Percentiles rank a stretch among this genome's conserved stretches.
Evolutionary conservation across 2,113 vertebrate species (phyloP).

Genomic region (Apteryx mantelli): DNA sequence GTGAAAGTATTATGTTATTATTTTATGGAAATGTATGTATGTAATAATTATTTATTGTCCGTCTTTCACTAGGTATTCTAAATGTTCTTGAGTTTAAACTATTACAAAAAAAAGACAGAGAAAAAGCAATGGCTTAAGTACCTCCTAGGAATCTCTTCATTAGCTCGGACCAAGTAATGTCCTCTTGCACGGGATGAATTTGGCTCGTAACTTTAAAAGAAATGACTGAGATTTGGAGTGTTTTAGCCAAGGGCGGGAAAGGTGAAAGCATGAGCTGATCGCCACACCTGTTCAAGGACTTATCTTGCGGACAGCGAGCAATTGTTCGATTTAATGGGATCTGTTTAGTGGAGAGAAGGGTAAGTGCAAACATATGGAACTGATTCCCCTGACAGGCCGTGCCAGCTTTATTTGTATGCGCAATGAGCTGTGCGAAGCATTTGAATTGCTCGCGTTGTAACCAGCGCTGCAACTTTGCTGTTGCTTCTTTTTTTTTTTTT

Average conservation of each 20-base stretch:
- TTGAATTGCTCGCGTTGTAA: not conserved
- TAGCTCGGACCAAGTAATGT: not conserved
- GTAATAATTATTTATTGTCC: not conserved
- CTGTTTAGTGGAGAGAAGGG: not conserved
- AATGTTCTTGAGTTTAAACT: not conserved
- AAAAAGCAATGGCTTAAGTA: not conserved
- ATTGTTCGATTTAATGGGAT: not conserved
- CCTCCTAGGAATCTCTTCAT: not conserved
- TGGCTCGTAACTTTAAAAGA: not conserved
- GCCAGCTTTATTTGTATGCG: conserved; percentile 5
- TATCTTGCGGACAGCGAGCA: not conserved
- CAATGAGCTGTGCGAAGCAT: not conserved
- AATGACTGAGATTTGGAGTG: not conserved
- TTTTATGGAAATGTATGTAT: not conserved
- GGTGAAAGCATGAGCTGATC: not conserved
- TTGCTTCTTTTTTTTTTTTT: not conserved
- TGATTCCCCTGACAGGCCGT: not conserved
- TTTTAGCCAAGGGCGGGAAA: not conserved
- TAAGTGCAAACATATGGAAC: conserved; percentile 3
- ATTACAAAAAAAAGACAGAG: not conserved
- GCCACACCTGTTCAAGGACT: not conserved
- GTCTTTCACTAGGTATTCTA: not conserved
- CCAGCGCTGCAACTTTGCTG: not conserved
- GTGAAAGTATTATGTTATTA: not conserved
- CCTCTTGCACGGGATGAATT: not conserved